Conservation (phyloP, 2,888 invertebrate genomes). For the Lepidochrysops patricia region DNA sequence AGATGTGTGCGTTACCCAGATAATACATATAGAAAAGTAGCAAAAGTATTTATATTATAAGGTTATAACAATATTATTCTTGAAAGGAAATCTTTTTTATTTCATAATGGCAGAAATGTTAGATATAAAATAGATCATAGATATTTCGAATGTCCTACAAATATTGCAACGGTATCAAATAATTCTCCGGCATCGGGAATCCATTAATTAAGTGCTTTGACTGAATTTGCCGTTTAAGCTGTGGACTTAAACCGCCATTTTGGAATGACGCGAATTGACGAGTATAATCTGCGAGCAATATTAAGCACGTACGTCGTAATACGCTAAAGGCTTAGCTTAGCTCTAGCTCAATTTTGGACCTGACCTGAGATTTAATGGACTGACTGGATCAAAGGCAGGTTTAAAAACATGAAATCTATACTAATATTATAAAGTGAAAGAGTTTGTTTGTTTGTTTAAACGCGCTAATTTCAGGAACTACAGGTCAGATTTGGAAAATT, state of each 20-base stretch:
- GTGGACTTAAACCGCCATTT: background rate
- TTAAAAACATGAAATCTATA: background rate
- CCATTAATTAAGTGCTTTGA: background rate
- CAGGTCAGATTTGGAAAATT: too few species aligned
- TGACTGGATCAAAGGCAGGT: background rate
- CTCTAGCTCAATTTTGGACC: background rate
- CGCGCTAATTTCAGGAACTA: too few species aligned
- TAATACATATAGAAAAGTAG: conserved; percentile 13
- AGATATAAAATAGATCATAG: background rate
- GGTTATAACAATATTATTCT: too few species aligned
- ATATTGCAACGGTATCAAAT: background rate
- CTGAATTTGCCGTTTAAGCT: background rate
- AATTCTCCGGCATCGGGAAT: background rate
- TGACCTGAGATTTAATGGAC: conserved; percentile 8
- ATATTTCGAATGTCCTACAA: background rate
- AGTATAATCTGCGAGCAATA: background rate
- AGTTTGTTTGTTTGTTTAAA: too few species aligned
- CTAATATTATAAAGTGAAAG: too few species aligned
- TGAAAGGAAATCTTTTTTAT: too few species aligned
- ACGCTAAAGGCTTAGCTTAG: background rate
- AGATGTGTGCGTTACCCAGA: conserved; percentile 55
- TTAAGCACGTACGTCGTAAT: conserved; percentile 7
- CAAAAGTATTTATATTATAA: background rate
- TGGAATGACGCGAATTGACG: background rate
- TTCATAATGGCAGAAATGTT: background rate